Conservation (phyloP, 2,888 invertebrate genomes). For the Drosophila subsilvestris region DNA sequence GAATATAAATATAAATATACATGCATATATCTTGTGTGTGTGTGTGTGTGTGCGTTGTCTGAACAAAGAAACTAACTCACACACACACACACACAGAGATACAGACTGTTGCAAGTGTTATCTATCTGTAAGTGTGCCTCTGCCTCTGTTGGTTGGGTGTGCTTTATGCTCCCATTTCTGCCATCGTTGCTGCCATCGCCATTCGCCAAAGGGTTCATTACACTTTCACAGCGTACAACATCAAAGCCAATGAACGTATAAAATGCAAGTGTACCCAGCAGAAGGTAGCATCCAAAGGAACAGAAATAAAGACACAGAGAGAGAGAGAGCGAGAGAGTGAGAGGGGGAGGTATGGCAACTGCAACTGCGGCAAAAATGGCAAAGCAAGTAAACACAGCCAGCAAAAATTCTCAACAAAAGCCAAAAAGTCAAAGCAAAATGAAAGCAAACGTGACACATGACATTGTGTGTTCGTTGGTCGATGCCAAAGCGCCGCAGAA, state of each 20-base stretch:
- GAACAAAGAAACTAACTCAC: conserved; percentile 4
- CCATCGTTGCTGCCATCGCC: conserved; percentile 46
- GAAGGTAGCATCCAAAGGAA: conserved; percentile 17
- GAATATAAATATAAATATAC: not conserved
- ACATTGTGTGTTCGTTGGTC: conserved; percentile 33
- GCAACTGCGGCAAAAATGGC: conserved; percentile 58
- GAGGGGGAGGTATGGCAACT: conserved; percentile 19
- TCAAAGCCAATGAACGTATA: conserved; percentile 77
- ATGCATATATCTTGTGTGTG: not conserved
- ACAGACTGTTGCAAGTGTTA: conserved; percentile 11
- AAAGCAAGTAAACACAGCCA: conserved; percentile 38
- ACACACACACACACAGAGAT: conserved; percentile 15
- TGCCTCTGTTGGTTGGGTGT: conserved; percentile 24
- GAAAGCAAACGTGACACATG: conserved; percentile 57
- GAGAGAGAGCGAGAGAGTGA: not conserved
- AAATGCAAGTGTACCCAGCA: conserved; percentile 46
- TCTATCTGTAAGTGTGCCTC: conserved; percentile 24
- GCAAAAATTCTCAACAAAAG: conserved; percentile 44
- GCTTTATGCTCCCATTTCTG: conserved; percentile 49
- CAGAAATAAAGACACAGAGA: not conserved
- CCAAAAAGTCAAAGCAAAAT: conserved; percentile 37
- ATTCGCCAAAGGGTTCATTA: conserved; percentile 75
- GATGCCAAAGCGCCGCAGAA: conserved; percentile 36
- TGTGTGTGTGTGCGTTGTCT: not conserved
- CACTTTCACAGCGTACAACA: conserved; percentile 66